Evolutionary conservation across 2,113 vertebrate genomes (phyloP).

Genomic region (Hippocampus zosterae): DNA sequence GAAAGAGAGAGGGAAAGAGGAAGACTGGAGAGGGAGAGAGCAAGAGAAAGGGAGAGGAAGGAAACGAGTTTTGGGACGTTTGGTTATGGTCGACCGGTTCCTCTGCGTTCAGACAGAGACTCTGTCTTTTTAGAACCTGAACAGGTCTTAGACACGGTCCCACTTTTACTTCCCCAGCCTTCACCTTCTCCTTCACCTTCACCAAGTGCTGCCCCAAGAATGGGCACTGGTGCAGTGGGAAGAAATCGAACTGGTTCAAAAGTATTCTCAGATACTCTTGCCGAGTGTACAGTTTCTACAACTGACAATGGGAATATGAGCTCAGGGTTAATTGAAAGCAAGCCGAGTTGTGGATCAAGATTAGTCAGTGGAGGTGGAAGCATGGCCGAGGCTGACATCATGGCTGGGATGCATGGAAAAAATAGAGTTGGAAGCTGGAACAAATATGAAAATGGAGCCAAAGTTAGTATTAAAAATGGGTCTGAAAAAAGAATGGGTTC

Average conservation of each 20-base stretch:
- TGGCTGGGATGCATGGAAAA: conserved; percentile 39
- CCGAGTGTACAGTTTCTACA: conserved; percentile 39
- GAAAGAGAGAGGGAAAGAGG: conserved; percentile 60
- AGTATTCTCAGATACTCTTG: conserved; percentile 39
- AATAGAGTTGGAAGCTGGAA: conserved; percentile 40
- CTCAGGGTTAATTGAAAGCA: conserved; percentile 50
- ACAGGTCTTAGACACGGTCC: conserved; percentile 66
- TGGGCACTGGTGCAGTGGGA: conserved; percentile 62
- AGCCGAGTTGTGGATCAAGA: conserved; percentile 40
- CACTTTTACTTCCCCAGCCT: conserved; percentile 60
- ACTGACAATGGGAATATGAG: conserved; percentile 41
- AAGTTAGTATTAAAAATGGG: conserved; percentile 35
- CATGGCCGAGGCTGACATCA: conserved; percentile 46
- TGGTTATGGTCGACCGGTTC: conserved; percentile 54
- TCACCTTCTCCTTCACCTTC: conserved; percentile 60
- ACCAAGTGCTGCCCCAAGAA: conserved; percentile 58
- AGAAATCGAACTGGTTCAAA: conserved; percentile 60
- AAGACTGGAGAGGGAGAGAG: conserved; percentile 61
- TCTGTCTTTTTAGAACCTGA: conserved; percentile 66
- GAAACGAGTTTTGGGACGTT: conserved; percentile 61
- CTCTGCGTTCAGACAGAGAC: conserved; percentile 57
- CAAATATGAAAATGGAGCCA: conserved; percentile 48
- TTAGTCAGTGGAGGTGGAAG: conserved; percentile 32
- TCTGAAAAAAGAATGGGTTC: conserved; percentile 51
- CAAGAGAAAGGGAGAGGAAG: conserved; percentile 55